phyloP scores from a whole-genome alignment of 2,888 invertebrate genomes.

The Ornithoptera alexandrae region DNA sequence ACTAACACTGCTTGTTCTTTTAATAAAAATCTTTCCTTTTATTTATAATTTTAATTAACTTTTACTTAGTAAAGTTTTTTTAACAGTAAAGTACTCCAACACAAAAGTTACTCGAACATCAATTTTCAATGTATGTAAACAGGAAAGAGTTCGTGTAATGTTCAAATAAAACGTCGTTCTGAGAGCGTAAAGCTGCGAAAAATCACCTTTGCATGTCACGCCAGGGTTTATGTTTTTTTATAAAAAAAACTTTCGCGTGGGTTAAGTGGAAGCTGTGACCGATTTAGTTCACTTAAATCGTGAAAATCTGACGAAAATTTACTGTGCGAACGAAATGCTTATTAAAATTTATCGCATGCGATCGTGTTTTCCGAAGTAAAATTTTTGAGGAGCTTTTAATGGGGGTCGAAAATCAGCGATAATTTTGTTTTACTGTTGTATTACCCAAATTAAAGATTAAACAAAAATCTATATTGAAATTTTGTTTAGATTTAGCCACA shows the following conservation, averaged over 20 bases:
- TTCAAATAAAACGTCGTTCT: not conserved
- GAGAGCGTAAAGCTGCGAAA: slow-evolving; percentile 3
- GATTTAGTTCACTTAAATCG: slow-evolving; percentile 12
- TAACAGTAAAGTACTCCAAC: not conserved
- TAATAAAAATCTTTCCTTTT: too few relatives aligned
- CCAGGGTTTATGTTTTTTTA: not conserved
- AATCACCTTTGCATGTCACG: not conserved
- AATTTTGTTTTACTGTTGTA: too few relatives aligned
- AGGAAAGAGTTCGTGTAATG: not conserved
- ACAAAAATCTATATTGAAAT: too few relatives aligned
- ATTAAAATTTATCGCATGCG: slow-evolving; percentile 1
- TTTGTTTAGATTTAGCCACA: too few relatives aligned
- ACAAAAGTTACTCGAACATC: not conserved
- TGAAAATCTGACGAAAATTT: not conserved
- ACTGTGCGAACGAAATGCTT: not conserved
- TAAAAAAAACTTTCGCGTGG: slow-evolving; percentile 2
- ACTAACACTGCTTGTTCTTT: too few relatives aligned
- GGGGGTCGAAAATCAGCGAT: not conserved
- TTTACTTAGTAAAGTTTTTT: too few relatives aligned
- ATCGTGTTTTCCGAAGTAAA: not conserved
- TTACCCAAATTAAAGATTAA: too few relatives aligned
- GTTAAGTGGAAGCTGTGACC: slow-evolving; percentile 18
- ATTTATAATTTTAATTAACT: too few relatives aligned
- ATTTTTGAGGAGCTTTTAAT: not conserved
- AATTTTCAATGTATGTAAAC: not conserved